These are phyloP conservation scores for Eriosoma lanigerum DNA, from an alignment of 1,140 invertebrate species.

Conservation along the genomic window DNA sequence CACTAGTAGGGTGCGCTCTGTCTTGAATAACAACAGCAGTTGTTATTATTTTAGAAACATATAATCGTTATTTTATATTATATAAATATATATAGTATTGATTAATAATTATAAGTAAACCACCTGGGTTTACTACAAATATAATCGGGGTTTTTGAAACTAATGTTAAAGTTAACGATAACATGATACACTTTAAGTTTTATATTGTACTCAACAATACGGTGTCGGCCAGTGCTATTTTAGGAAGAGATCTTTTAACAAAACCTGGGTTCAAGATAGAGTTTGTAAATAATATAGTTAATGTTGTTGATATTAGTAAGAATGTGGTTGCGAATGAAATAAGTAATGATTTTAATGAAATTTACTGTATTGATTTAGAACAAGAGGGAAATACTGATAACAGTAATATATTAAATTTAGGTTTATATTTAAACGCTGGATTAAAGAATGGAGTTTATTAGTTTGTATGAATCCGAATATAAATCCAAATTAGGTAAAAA, in stretches of 20 bases:
- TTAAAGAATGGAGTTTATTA: background rate
- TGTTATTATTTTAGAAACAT: too few relatives aligned
- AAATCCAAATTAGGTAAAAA: too few relatives aligned
- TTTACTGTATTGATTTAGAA: background rate
- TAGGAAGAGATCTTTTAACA: too few relatives aligned
- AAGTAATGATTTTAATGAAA: too few relatives aligned
- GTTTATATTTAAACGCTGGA: background rate
- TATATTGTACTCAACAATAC: background rate
- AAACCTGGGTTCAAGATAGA: background rate
- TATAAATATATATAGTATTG: too few relatives aligned
- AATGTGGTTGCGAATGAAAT: background rate
- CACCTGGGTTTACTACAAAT: too few relatives aligned
- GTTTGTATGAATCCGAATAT: background rate
- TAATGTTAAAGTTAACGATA: background rate
- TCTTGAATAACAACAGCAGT: background rate
- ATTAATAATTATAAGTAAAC: too few relatives aligned
- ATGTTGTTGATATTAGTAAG: background rate
- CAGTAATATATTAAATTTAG: too few relatives aligned
- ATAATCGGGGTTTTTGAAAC: background rate
- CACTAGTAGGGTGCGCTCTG: background rate
- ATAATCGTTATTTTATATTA: too few relatives aligned
- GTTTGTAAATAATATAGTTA: background rate
- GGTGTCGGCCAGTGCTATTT: background rate
- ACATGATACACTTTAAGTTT: background rate
- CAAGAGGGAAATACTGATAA: background rate